Conservation (phyloP, 2,797 vertebrate species). For the Heteromormyrus szaboi region DNA sequence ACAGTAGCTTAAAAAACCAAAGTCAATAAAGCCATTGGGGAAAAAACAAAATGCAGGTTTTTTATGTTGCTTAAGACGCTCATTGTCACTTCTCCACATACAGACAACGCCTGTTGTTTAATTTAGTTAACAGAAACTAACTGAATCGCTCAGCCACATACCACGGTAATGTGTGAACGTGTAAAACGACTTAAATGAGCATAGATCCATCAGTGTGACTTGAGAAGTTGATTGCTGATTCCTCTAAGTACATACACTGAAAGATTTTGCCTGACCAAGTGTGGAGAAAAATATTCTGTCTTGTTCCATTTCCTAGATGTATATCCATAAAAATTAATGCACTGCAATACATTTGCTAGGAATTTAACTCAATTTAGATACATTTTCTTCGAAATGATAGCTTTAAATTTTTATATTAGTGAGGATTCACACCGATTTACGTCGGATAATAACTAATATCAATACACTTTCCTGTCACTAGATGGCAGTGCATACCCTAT, state of each 20-base stretch:
- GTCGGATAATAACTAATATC: not conserved
- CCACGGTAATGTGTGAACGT: not conserved
- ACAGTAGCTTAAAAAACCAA: not conserved
- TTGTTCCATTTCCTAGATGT: not conserved
- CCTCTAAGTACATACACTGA: not conserved
- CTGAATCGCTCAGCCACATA: not conserved
- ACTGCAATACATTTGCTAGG: not conserved
- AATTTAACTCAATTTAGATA: not conserved
- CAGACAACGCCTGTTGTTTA: not conserved
- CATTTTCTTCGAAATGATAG: not conserved
- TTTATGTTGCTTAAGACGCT: not conserved
- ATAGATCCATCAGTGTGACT: not conserved
- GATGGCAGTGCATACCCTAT: constrained; percentile 14
- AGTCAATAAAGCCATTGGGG: not conserved
- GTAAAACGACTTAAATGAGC: not conserved
- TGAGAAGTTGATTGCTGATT: not conserved
- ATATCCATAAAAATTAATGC: not conserved
- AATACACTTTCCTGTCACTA: not conserved
- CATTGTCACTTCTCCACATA: not conserved
- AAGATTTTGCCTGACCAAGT: not conserved
- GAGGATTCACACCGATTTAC: not conserved
- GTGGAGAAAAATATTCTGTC: not conserved
- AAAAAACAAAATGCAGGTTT: not conserved
- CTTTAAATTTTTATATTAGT: not conserved
- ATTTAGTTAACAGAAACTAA: not conserved